phyloP scores from a whole-genome alignment of 35 echinoderm and acorn worm genomes.

The Amphiura filiformis region DNA sequence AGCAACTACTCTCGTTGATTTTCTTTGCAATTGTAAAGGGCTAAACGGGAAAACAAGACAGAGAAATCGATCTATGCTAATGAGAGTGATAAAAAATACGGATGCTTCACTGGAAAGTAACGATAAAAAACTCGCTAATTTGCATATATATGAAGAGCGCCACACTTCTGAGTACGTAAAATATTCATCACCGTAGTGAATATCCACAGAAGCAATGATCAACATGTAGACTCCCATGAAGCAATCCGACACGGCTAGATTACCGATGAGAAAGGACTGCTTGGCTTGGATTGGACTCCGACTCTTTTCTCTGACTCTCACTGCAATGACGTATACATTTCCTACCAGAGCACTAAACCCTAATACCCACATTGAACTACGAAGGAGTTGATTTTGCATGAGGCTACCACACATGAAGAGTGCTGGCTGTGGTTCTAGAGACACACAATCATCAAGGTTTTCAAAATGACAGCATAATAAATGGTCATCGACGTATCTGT shows the following conservation, averaged over 20 bases:
- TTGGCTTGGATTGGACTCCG: not conserved
- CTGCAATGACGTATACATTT: slow-evolving; percentile 53
- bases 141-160: slow-evolving; percentile 34
- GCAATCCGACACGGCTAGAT: slow-evolving; percentile 68
- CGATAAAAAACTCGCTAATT: slow-evolving; percentile 57
- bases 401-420: slow-evolving; percentile 57
- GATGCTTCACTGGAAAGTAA: slow-evolving; percentile 62
- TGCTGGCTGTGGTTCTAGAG: slow-evolving; percentile 30
- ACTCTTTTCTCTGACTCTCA: not conserved
- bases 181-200: slow-evolving; percentile 46
- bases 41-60: slow-evolving; percentile 64
- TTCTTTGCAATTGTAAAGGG: slow-evolving; percentile 5
- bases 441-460: not conserved
- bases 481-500: slow-evolving; percentile 34
- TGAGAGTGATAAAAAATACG: slow-evolving; percentile 59
- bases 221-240: slow-evolving; percentile 78
- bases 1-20: not conserved
- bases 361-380: slow-evolving; percentile 62
- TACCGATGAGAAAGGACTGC: slow-evolving; percentile 54
- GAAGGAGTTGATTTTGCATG: slow-evolving; percentile 47
- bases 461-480: slow-evolving; percentile 30
- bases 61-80: slow-evolving; percentile 75
- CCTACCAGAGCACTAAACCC: slow-evolving; percentile 60
- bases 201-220: slow-evolving; percentile 49
- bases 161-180: slow-evolving; percentile 36